phyloP scores from a whole-genome alignment of 2,888 invertebrate species.

The Pardosa pseudoannulata region DNA sequence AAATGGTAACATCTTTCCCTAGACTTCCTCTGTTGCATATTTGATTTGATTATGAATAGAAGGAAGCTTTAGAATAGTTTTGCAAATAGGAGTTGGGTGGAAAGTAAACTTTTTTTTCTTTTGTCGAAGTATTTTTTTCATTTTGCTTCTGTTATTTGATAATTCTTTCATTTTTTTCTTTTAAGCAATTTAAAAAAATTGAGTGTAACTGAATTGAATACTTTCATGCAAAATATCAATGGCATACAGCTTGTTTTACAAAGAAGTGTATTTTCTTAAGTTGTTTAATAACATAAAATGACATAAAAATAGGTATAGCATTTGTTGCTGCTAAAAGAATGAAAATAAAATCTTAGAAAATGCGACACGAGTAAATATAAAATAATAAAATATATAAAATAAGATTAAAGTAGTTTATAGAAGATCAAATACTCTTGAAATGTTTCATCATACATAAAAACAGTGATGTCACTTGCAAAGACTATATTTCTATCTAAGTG shows the following conservation, averaged over 20 bases:
- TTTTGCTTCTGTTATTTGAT: background rate
- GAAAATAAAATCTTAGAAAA: background rate
- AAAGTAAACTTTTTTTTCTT: background rate
- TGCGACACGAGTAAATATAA: background rate
- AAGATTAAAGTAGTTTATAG: background rate
- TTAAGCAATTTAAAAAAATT: conserved; percentile 32
- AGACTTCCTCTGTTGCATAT: conserved; percentile 27
- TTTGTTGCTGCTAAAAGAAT: background rate
- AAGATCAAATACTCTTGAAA: background rate
- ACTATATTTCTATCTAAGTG: background rate
- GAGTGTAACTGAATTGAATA: conserved; percentile 28
- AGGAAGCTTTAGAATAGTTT: conserved; percentile 9
- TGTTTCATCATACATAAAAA: background rate
- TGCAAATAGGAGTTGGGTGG: background rate
- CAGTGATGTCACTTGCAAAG: background rate
- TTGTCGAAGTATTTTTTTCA: no score
- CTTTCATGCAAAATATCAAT: conserved; percentile 50
- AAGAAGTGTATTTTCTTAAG: background rate
- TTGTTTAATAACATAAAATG: background rate
- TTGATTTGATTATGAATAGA: conserved; percentile 41
- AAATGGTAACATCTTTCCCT: conserved; percentile 14
- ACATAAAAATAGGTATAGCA: background rate
- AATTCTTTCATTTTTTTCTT: conserved; percentile 6
- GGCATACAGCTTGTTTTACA: conserved; percentile 13
- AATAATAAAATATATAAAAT: background rate